phyloP scores from a whole-genome alignment of 1,140 invertebrate genomes.

The Drosophila yakuba region DNA sequence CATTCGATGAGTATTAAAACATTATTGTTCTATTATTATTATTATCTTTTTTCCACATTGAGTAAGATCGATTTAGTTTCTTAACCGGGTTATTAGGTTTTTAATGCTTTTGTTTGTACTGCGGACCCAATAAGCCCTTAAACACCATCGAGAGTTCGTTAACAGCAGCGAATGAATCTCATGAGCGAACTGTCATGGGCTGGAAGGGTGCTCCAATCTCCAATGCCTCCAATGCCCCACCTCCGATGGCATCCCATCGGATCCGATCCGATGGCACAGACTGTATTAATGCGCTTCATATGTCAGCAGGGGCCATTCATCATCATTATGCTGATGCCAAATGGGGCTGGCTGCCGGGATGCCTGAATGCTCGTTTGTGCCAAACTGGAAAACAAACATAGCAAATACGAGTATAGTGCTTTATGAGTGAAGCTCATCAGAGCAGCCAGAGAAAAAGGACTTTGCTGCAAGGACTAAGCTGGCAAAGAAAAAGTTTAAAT shows the following conservation, averaged over 20 bases:
- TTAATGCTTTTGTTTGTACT: background rate
- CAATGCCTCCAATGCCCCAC: background rate
- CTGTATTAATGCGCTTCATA: slow-evolving; percentile 61
- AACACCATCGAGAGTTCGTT: slow-evolving; percentile 16
- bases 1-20: too few species aligned
- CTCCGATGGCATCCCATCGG: background rate
- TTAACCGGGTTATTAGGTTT: too few species aligned
- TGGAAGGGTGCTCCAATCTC: slow-evolving; percentile 2
- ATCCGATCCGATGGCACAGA: slow-evolving; percentile 36
- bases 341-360: slow-evolving; percentile 19
- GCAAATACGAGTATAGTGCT: slow-evolving; percentile 5
- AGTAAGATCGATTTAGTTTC: too few species aligned
- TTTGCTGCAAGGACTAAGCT: slow-evolving; percentile 24
- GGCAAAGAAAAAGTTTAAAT: slow-evolving; percentile 54
- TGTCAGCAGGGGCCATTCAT: slow-evolving; percentile 52
- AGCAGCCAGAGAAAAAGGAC: slow-evolving; percentile 41
- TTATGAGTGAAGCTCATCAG: slow-evolving; percentile 59
- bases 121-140: background rate
- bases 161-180: slow-evolving; percentile 19
- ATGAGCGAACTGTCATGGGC: slow-evolving; percentile 12
- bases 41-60: background rate
- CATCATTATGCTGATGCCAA: slow-evolving; percentile 61
- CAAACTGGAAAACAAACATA: slow-evolving; percentile 8
- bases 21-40: background rate
- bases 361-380: slow-evolving; percentile 34